Base-by-base conservation (phyloP, 2,797 vertebrate genomes). In the Enteromius mattozi region DNA sequence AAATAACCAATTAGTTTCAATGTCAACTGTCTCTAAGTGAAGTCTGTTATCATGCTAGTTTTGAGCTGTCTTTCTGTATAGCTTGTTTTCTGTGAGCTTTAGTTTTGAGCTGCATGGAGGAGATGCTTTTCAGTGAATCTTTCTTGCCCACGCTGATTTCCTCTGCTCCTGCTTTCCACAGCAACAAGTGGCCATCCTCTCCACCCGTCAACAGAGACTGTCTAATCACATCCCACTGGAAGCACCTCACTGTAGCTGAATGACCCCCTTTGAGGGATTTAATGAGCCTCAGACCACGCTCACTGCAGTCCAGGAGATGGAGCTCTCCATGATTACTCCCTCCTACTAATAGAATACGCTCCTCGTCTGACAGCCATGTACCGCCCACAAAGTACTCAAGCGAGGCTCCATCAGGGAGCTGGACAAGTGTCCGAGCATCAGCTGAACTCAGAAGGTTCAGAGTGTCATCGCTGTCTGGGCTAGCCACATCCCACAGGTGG, bases 171-270 rank as follows among this genome's bases (percentile, higher is more conserved):
- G 95, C 92, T 94, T 94, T 97, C 98, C 98, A 99, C 63, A 97
- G 95, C 90, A 99, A 90, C 90, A 99, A 92, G 90, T 96, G 96
- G 24, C 95, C 96, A 45, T 99, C 98, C 91, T 99, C 98, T 12
- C 97, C 98, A 0, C 97, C 97, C 0, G 97, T 99, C 89, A 98
- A 78, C 87, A 99, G 90, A 63, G 94, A 92, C 69, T 92, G 93
- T n/a, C 88, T 92, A 0, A 65, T 81, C 0, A 61, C n/a, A 81
- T 96, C 94, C 97, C 97, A 99, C 89, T 87, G 92, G 90, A 98
- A 98, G 81, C 96, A 97, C 83, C 97, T 96, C n/a, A 98, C 95
- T 0, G 90, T 94, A 49, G 96, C 90, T 0, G 93, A 79, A 87
- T 99, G 98, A 0, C 97, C 97, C 0, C 93, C 94, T 0, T 78